phyloP scores from a whole-genome alignment of 2,797 vertebrate species.

The Ctenopoma kingsleyae region DNA sequence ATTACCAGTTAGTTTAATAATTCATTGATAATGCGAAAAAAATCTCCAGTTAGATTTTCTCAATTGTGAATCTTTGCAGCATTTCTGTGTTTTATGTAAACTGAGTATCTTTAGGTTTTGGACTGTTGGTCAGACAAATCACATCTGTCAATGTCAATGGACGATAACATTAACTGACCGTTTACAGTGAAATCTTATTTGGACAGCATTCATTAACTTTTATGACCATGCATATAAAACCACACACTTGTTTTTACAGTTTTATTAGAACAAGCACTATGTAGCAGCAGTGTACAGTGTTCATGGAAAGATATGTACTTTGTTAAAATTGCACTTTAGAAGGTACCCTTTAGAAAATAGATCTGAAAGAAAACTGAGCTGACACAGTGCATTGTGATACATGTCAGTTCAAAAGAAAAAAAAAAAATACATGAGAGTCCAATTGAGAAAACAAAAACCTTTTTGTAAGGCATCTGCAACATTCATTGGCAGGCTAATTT shows the following conservation, averaged over 20 bases:
- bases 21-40: no score
- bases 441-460: slow-evolving; percentile 70
- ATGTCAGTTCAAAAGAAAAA: slow-evolving; percentile 72
- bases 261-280: slow-evolving; percentile 96
- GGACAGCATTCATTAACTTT: neutral
- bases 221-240: slow-evolving; percentile 13
- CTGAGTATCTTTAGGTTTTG: neutral
- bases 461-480: slow-evolving; percentile 91
- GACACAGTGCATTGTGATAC: slow-evolving; percentile 84
- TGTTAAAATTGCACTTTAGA: slow-evolving; percentile 93
- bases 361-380: slow-evolving; percentile 79
- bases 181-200: neutral
- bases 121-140: neutral
- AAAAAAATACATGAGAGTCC: slow-evolving; percentile 67
- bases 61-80: neutral
- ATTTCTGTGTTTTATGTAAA: neutral
- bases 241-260: slow-evolving; percentile 67
- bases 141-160: no score
- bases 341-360: slow-evolving; percentile 86
- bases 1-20: no score
- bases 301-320: slow-evolving; percentile 90
- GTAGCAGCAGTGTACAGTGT: slow-evolving; percentile 93
- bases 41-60: no score
- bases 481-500: slow-evolving; percentile 92
- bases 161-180: neutral